phyloP scores from a whole-genome alignment of 2,797 vertebrate genomes.

The Lerista edwardsae region DNA sequence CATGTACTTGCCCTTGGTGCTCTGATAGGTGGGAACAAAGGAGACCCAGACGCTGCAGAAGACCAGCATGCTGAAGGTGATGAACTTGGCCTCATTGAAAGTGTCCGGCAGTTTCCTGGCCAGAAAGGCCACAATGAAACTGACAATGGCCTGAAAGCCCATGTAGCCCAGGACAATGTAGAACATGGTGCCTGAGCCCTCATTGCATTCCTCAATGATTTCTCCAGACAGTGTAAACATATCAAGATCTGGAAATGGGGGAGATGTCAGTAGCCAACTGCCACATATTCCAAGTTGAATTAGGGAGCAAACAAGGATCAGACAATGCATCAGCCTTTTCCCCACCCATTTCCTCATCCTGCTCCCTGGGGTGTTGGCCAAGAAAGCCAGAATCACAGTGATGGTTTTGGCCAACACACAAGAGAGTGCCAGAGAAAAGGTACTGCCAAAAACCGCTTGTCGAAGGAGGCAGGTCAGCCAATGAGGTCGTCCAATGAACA shows the following conservation, averaged over 20 bases:
- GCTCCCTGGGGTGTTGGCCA: background rate
- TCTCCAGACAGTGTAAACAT: background rate
- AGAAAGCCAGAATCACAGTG: background rate
- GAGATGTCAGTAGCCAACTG: background rate
- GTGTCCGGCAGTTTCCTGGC: background rate
- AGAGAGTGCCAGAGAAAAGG: slow-evolving; percentile 1
- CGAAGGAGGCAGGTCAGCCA: background rate
- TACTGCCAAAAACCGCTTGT: background rate
- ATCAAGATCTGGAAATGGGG: slow-evolving; percentile 18
- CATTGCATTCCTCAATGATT: background rate
- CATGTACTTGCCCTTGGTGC: slow-evolving; percentile 13
- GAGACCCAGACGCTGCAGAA: slow-evolving; percentile 22
- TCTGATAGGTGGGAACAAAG: slow-evolving; percentile 13
- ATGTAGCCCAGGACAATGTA: background rate
- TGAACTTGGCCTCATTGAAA: slow-evolving; percentile 25
- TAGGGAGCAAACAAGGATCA: background rate
- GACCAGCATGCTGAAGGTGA: slow-evolving; percentile 17
- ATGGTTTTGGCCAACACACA: slow-evolving; percentile 11
- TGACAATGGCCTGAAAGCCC: background rate
- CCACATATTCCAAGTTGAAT: background rate
- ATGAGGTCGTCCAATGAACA: slow-evolving; percentile 10
- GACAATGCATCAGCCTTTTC: background rate
- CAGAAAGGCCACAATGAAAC: background rate
- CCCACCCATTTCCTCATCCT: background rate
- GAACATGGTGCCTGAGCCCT: background rate